A percentile compares a stretch with the other conserved stretches of the same genome.
Evolutionary conservation across 2,113 vertebrate species (phyloP).

Genomic region (Paracanthobrama guichenoti): DNA sequence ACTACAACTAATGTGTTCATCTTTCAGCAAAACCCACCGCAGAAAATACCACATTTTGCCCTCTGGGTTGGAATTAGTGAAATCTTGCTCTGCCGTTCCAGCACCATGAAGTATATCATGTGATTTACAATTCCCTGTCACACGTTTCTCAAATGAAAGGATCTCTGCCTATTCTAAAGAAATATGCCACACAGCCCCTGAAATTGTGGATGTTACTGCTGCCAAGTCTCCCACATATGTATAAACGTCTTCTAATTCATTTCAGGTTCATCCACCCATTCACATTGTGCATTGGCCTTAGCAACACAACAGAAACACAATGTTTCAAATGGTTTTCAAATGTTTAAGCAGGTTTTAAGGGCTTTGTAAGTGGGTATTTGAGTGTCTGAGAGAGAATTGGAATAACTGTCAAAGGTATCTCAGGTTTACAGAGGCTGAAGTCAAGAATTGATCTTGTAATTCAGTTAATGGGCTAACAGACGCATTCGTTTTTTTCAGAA

Average conservation of each 20-base stretch:
- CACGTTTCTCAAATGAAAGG: slow-evolving; percentile 14
- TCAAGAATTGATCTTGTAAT: slow-evolving; percentile 3
- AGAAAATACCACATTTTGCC: slow-evolving; percentile 23
- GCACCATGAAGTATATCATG: slow-evolving; percentile 18
- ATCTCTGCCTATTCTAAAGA: not conserved
- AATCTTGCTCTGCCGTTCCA: not conserved
- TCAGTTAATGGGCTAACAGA: slow-evolving; percentile 17
- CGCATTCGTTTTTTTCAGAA: not conserved
- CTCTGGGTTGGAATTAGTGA: not conserved
- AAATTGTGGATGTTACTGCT: slow-evolving; percentile 10
- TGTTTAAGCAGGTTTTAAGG: not conserved
- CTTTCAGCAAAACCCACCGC: slow-evolving; percentile 1
- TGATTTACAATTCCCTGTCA: slow-evolving; percentile 3
- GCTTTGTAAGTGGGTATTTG: slow-evolving; percentile 1
- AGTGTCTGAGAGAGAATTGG: not conserved
- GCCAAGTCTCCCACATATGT: slow-evolving; percentile 29
- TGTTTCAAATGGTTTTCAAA: slow-evolving; percentile 6
- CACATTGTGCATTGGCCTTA: not conserved
- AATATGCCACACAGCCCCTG: not conserved
- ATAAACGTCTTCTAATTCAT: slow-evolving; percentile 1
- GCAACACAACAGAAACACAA: slow-evolving; percentile 25
- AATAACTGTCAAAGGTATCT: not conserved
- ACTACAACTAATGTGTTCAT: slow-evolving; percentile 21
- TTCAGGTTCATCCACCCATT: not conserved
- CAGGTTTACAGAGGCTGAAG: not conserved